Base-by-base conservation (phyloP, 2,797 vertebrate genomes). In the Galaxias olidus region DNA sequence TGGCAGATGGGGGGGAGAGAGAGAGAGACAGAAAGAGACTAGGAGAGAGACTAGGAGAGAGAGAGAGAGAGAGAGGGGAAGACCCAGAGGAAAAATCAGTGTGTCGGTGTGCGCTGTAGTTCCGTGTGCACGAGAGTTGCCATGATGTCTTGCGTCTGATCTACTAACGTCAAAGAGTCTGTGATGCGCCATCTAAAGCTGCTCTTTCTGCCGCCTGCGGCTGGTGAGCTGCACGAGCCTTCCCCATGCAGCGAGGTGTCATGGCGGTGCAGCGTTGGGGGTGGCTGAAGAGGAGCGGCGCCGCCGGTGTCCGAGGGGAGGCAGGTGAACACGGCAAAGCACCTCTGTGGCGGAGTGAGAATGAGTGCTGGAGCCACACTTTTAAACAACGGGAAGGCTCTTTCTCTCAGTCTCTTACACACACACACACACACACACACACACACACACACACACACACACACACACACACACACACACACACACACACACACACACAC, bases 281-380 rank as follows among this genome's bases (percentile, higher is more conserved):
- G 82, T 81, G 78, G 79, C 82, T 86, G 68, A 76, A 75, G 82
- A 76, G 84, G 80, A 86, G 79, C 84, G 87, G 82, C 77, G 83
- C 65, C 78, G 80, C 57, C 46, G 82, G 9, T 88, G 90, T 89
- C 89, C 84, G 82, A 87, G 88, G 87, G 88, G 89, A 89, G 87
- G 87, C 88, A 89, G 89, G 84, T 90, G 89, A 90, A 91, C 88
- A 90, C 87, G 82, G 82, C 90, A 90, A 91, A 90, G 89, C 85
- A 85, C 84, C 86, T 86, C 55, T 50, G 51, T 73, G 74, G 91
- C 88, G 86, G 89, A 91, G 91, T 90, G 90, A 89, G 88, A 72
- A 88, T 88, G 91, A 91, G 90, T 90, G 90, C 91, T 87, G 90
- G 89, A 91, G 91, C 88, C 91, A 92, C 91, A 90, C 90, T 91